These are phyloP conservation scores for Iguana delicatissima DNA, from an alignment of 2,797 vertebrate species.

Conservation along the genomic window DNA sequence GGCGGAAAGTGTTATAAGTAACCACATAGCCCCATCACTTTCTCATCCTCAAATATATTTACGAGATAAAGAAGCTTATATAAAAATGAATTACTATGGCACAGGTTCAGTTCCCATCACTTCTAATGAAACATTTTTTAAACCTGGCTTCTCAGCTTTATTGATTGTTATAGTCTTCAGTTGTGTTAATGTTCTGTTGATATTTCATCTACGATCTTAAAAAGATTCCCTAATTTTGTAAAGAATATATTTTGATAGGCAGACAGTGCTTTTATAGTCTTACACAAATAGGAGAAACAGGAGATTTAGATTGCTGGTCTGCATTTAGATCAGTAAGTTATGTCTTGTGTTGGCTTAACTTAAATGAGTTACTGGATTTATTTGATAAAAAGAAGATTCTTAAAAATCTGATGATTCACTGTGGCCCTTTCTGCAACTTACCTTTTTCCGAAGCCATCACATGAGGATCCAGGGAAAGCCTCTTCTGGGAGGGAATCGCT, in stretches of 20 bases:
- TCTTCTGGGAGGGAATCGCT: too few relatives aligned
- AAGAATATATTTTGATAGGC: neutral
- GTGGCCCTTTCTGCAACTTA: too few relatives aligned
- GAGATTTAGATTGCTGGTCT: neutral
- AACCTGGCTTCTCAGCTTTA: neutral
- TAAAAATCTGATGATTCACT: neutral
- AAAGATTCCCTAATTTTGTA: neutral
- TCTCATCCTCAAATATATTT: neutral
- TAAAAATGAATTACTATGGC: neutral
- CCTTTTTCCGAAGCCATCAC: too few relatives aligned
- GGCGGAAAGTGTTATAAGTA: neutral
- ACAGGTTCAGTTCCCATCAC: neutral
- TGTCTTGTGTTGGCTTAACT: neutral
- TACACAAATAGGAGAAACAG: neutral
- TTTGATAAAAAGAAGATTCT: neutral
- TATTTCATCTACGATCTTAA: neutral
- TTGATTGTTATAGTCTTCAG: neutral
- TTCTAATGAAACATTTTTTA: neutral
- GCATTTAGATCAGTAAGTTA: neutral
- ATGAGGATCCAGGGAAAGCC: too few relatives aligned
- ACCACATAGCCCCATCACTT: neutral
- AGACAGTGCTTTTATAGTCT: neutral
- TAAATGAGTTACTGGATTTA: neutral
- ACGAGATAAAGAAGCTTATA: neutral
- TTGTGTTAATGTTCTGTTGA: neutral